These are phyloP conservation scores for Scaptodrosophila lebanonensis DNA, from an alignment of 1,140 invertebrate genomes.

Conservation along the genomic window DNA sequence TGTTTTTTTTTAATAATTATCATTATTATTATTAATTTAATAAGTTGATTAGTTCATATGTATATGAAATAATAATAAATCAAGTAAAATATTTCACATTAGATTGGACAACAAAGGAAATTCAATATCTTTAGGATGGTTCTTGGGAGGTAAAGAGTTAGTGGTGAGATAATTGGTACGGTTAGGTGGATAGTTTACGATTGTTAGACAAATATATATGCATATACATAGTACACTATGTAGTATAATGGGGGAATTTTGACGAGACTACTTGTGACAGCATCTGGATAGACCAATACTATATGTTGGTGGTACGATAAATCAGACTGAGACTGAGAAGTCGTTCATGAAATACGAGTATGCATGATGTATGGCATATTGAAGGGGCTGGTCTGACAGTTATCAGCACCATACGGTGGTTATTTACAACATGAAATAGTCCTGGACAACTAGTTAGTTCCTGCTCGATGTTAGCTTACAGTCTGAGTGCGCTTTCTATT, in stretches of 20 bases:
- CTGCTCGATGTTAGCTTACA: constrained; percentile 52
- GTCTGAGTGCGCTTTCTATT: constrained; percentile 16
- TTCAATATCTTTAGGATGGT: constrained; percentile 12
- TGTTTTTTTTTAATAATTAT: constrained; percentile 23
- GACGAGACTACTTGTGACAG: constrained; percentile 60
- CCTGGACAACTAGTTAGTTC: constrained; percentile 41
- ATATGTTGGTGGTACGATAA: no score
- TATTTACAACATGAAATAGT: constrained; percentile 29
- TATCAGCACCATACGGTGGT: no score
- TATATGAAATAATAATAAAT: constrained; percentile 54
- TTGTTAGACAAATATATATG: constrained; percentile 26
- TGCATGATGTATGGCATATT: no score
- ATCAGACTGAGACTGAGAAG: no score
- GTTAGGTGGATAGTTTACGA: neutral
- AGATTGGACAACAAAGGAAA: constrained; percentile 6
- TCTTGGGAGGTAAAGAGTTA: no score
- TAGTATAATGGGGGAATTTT: constrained; percentile 36
- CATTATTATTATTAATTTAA: constrained; percentile 27
- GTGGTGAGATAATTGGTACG: no score
- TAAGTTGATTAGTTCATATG: constrained; percentile 21
- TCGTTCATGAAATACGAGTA: no score
- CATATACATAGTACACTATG: no score
- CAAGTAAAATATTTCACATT: constrained; percentile 30
- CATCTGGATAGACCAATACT: constrained; percentile 4
- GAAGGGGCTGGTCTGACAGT: no score